These are phyloP conservation scores for Sebastes ruberrimus DNA, from an alignment of 2,797 vertebrate species.

Conservation along the genomic window DNA sequence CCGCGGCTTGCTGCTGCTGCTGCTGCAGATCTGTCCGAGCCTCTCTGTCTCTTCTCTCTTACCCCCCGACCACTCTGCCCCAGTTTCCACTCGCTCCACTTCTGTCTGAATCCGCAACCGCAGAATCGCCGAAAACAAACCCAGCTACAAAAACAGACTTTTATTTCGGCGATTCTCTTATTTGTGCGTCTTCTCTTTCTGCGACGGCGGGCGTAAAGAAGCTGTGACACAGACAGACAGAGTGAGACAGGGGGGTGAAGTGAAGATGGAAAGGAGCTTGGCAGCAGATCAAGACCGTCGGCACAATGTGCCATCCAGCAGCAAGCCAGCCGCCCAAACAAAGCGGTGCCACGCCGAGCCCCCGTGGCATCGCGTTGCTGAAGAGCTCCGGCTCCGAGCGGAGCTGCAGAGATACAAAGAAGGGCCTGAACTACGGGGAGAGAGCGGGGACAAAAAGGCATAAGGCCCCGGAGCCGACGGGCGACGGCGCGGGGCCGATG, in stretches of 20 bases:
- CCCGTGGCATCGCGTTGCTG: slow-evolving; percentile 31
- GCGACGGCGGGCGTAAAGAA: slow-evolving; percentile 42
- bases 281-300: slow-evolving; percentile 86
- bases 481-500: background rate
- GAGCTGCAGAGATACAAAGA: slow-evolving; percentile 43
- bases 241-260: slow-evolving; percentile 30
- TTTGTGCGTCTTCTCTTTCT: slow-evolving; percentile 20
- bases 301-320: slow-evolving; percentile 84
- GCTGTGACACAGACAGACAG: slow-evolving; percentile 43
- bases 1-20: slow-evolving; percentile 19
- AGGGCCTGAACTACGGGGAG: slow-evolving; percentile 8
- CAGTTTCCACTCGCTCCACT: slow-evolving; percentile 32
- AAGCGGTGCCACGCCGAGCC: slow-evolving; percentile 69
- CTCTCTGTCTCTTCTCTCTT: slow-evolving; percentile 16
- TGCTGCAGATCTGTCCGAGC: slow-evolving; percentile 30
- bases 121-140: background rate
- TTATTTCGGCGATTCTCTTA: background rate
- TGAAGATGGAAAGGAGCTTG: slow-evolving; percentile 79
- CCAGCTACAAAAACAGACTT: background rate
- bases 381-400: slow-evolving; percentile 16
- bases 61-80: slow-evolving; percentile 22
- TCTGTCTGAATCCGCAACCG: background rate
- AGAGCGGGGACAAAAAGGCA: slow-evolving; percentile 18
- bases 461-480: background rate
- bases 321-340: slow-evolving; percentile 76